Percentiles rank a stretch among this genome's conserved stretches.
These are phyloP conservation scores for Podiceps cristatus DNA, from an alignment of 2,113 vertebrate species.

Conservation along the genomic window DNA sequence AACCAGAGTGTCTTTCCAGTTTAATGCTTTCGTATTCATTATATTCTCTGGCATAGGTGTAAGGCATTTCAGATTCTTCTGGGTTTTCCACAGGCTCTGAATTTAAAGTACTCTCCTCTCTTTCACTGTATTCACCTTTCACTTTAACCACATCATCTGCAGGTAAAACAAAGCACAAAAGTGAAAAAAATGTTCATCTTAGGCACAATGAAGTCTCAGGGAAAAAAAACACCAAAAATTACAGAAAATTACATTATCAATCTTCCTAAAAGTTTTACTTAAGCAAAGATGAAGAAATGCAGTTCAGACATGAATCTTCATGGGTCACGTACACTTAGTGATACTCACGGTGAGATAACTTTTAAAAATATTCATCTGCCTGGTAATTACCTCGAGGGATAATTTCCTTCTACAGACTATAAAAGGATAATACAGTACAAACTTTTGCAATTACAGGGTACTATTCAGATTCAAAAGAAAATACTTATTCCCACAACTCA, in stretches of 20 bases:
- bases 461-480: not conserved
- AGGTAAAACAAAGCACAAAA: slow-evolving; percentile 51
- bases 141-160: slow-evolving; percentile 77
- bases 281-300: not conserved
- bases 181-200: slow-evolving; percentile 19
- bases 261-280: not conserved
- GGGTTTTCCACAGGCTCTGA: slow-evolving; percentile 74
- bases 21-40: slow-evolving; percentile 77
- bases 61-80: slow-evolving; percentile 79
- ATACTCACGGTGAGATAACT: not conserved
- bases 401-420: not conserved
- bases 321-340: not conserved
- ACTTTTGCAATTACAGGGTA: not conserved
- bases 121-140: slow-evolving; percentile 78
- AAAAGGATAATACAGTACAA: not conserved
- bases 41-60: slow-evolving; percentile 82
- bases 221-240: not conserved
- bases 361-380: not conserved
- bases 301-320: not conserved
- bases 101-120: slow-evolving; percentile 78
- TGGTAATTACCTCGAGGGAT: not conserved
- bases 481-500: not conserved
- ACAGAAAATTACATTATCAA: not conserved
- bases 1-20: slow-evolving; percentile 75
- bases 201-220: not conserved